phyloP scores from a whole-genome alignment of 2,113 vertebrate species.

The Talpa occidentalis region DNA sequence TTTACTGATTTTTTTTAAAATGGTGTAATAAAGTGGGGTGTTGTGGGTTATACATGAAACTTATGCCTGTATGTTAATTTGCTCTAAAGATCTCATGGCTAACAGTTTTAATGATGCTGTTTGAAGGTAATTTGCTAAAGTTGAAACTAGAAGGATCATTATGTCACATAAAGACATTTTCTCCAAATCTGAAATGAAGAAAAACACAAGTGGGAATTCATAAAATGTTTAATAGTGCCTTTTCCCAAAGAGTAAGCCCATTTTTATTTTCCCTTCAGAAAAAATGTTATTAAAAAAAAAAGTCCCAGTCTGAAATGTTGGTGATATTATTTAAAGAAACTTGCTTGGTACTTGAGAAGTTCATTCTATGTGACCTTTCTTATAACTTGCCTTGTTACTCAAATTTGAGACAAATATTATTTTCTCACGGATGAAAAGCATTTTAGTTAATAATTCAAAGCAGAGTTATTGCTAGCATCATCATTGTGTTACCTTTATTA shows the following conservation, averaged over 20 bases:
- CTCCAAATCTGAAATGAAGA: not conserved
- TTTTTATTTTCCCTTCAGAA: constrained; percentile 10
- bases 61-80: not conserved
- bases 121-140: not conserved
- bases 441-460: not conserved
- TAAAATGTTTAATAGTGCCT: constrained; percentile 6
- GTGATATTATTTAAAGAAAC: constrained; percentile 24
- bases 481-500: not conserved
- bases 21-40: not conserved
- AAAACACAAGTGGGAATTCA: not conserved
- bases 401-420: not conserved
- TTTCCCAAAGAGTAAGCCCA: not conserved
- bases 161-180: not conserved
- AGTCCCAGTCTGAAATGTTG: not conserved
- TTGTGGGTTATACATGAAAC: not conserved
- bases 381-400: constrained; percentile 20
- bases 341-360: not conserved
- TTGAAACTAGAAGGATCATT: not conserved
- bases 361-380: constrained; percentile 21
- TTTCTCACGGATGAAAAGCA: not conserved
- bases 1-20: not conserved
- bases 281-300: not conserved
- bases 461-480: not conserved
- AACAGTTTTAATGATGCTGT: not conserved
- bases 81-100: not conserved